Conservation (phyloP, 1,140 invertebrate genomes). For the Orchesella cincta region DNA sequence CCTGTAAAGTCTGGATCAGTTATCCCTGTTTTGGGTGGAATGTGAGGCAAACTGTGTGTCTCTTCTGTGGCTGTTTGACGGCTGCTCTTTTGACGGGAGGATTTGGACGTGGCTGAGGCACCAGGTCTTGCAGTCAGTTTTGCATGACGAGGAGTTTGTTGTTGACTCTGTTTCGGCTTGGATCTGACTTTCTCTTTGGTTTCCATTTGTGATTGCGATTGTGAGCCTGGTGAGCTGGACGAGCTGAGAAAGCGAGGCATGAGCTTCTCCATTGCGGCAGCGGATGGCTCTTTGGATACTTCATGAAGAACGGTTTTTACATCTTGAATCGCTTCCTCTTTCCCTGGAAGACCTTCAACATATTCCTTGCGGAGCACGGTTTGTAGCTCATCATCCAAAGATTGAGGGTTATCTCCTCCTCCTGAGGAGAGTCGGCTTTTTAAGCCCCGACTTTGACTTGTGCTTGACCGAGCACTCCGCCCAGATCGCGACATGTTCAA, state of each 20-base stretch:
- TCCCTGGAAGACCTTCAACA: constrained; percentile 10
- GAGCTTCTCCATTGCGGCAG: neutral
- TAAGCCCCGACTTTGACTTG: neutral
- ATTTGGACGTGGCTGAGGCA: neutral
- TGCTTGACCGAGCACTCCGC: neutral
- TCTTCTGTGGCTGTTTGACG: neutral
- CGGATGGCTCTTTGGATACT: neutral
- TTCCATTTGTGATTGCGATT: neutral
- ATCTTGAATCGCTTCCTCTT: constrained; percentile 26
- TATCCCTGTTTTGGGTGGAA: neutral
- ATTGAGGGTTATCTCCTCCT: constrained; percentile 15
- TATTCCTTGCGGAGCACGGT: constrained; percentile 20
- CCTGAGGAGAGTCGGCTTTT: neutral
- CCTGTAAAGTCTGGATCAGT: no score
- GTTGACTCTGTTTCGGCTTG: neutral
- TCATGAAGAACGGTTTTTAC: constrained; percentile 23
- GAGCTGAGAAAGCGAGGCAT: neutral
- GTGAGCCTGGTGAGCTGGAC: neutral
- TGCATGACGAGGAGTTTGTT: neutral
- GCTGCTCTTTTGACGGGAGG: neutral
- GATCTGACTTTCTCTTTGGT: neutral
- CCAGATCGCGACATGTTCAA: neutral
- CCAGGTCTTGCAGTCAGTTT: neutral
- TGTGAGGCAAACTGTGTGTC: neutral
- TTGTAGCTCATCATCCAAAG: constrained; percentile 20